Conservation (phyloP, 2,797 vertebrate genomes). For the Labroides dimidiatus region DNA sequence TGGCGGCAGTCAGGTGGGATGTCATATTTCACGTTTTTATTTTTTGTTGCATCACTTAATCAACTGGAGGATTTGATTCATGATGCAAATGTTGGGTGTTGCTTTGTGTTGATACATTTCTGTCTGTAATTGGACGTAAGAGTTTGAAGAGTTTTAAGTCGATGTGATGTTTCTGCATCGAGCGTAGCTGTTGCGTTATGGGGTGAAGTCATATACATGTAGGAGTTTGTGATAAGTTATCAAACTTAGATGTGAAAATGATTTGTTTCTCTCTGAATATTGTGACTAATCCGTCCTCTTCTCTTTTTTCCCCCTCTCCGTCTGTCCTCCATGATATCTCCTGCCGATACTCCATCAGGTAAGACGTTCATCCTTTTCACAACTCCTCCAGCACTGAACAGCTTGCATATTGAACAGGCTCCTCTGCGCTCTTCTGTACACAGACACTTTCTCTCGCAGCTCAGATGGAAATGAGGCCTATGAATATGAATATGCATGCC, state of each 20-base stretch:
- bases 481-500: slow-evolving; percentile 81
- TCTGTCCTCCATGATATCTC: slow-evolving; percentile 15
- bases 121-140: neutral
- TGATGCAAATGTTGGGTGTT: slow-evolving; percentile 16
- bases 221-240: too few species aligned
- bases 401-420: slow-evolving; percentile 60
- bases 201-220: too few species aligned
- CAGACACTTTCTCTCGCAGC: slow-evolving; percentile 55
- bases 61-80: slow-evolving; percentile 13
- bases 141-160: neutral
- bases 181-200: neutral
- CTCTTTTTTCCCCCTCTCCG: slow-evolving; percentile 22
- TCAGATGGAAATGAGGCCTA: slow-evolving; percentile 69
- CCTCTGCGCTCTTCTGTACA: slow-evolving; percentile 17
- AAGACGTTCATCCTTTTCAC: slow-evolving; percentile 60
- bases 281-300: slow-evolving; percentile 27
- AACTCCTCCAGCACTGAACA: slow-evolving; percentile 47
- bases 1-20: slow-evolving; percentile 19
- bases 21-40: slow-evolving; percentile 17
- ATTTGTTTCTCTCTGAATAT: slow-evolving; percentile 15
- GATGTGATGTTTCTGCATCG: neutral
- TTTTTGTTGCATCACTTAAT: slow-evolving; percentile 31
- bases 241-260: neutral
- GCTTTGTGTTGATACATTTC: neutral
- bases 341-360: slow-evolving; percentile 66